Evolutionary conservation across 2,797 vertebrate genomes (phyloP).

Genomic region (Toxotes lorentzi): DNA sequence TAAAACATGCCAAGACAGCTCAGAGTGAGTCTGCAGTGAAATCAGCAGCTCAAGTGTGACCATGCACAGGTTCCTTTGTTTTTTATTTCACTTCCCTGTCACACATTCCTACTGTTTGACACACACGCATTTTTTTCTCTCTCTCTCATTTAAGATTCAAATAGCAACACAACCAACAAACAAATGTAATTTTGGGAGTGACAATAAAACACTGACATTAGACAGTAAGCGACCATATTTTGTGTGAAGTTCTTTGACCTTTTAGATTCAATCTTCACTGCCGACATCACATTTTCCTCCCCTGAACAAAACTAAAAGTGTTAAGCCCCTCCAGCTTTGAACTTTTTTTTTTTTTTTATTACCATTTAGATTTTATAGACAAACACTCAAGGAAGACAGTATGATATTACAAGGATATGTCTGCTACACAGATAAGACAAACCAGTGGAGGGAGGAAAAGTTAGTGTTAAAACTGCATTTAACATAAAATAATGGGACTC

Average conservation of each 20-base stretch:
- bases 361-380: no score
- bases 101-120: background rate
- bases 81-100: background rate
- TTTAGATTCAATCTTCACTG: no score
- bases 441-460: no score
- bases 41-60: conserved; percentile 5
- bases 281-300: no score
- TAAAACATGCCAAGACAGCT: background rate
- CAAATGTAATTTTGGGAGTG: background rate
- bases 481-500: no score
- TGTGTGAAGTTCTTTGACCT: no score
- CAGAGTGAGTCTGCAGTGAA: background rate
- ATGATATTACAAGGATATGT: no score
- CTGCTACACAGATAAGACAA: no score
- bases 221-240: background rate
- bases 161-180: background rate
- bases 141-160: background rate
- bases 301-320: no score
- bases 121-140: background rate
- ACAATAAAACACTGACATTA: background rate
- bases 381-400: no score
- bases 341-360: no score
- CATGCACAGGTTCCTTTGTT: background rate
- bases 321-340: background rate
- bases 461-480: no score